These are phyloP conservation scores for Hippolais icterina DNA, from an alignment of 2,113 vertebrate species.

Conservation along the genomic window DNA sequence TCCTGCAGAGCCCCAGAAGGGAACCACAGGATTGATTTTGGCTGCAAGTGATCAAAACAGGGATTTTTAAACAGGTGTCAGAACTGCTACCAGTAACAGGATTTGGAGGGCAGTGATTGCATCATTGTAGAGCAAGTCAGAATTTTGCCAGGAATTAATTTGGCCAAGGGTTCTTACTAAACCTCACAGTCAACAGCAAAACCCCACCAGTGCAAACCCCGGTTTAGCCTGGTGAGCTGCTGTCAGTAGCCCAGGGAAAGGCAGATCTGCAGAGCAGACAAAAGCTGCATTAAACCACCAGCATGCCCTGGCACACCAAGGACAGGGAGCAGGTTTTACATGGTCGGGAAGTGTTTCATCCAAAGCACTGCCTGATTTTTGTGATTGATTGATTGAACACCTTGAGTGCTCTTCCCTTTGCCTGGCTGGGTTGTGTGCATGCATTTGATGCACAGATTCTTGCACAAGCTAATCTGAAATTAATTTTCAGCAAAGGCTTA, in stretches of 20 bases:
- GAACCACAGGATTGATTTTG: neutral
- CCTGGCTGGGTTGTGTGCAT: neutral
- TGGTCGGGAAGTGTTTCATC: neutral
- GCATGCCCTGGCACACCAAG: neutral
- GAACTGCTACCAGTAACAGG: neutral
- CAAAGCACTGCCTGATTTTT: neutral
- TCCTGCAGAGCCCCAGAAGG: neutral
- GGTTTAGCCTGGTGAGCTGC: neutral
- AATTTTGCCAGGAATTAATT: neutral
- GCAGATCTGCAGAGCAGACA: neutral
- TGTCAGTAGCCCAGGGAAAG: neutral
- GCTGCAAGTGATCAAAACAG: neutral
- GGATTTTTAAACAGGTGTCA: neutral
- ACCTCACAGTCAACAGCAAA: neutral
- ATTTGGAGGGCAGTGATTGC: neutral
- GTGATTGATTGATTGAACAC: neutral
- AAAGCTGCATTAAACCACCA: neutral
- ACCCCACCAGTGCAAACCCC: neutral
- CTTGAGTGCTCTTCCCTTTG: neutral
- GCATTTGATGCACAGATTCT: neutral
- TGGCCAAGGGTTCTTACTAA: neutral
- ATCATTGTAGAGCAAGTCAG: neutral
- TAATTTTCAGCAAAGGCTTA: neutral
- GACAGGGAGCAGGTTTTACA: neutral
- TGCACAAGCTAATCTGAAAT: neutral